Evolutionary conservation across 2,888 invertebrate species (phyloP).

Genomic region (Digitonthophagus gazella): DNA sequence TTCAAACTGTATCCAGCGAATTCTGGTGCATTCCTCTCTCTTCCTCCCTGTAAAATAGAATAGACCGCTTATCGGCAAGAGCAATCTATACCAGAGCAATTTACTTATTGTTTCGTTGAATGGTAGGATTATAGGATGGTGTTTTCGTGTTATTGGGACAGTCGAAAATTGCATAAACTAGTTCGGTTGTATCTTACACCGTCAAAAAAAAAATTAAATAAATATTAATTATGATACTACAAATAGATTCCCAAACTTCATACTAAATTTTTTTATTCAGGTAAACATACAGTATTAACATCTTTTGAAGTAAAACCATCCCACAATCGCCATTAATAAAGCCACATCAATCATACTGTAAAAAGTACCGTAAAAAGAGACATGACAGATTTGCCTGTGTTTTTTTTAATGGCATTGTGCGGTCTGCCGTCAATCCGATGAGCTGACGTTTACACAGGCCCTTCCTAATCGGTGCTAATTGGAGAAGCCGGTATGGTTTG

Average conservation of each 20-base stretch:
- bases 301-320: too few relatives aligned
- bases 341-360: background rate
- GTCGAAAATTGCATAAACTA: background rate
- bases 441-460: background rate
- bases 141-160: conserved; percentile 23
- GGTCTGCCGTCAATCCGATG: background rate
- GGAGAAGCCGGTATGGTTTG: background rate
- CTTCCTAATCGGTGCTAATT: background rate
- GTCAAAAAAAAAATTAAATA: too few relatives aligned
- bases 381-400: background rate
- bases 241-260: too few relatives aligned
- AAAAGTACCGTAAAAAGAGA: background rate
- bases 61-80: conserved; percentile 28
- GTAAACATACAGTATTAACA: too few relatives aligned
- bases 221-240: too few relatives aligned
- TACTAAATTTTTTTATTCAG: too few relatives aligned
- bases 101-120: conserved; percentile 29
- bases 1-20: background rate
- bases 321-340: background rate
- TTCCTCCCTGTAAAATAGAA: background rate
- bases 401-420: background rate
- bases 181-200: background rate
- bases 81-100: conserved; percentile 31
- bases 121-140: background rate
- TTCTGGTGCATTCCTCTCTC: background rate